phyloP scores from a whole-genome alignment of 2,113 vertebrate species.

The Sclerurus mexicanus region DNA sequence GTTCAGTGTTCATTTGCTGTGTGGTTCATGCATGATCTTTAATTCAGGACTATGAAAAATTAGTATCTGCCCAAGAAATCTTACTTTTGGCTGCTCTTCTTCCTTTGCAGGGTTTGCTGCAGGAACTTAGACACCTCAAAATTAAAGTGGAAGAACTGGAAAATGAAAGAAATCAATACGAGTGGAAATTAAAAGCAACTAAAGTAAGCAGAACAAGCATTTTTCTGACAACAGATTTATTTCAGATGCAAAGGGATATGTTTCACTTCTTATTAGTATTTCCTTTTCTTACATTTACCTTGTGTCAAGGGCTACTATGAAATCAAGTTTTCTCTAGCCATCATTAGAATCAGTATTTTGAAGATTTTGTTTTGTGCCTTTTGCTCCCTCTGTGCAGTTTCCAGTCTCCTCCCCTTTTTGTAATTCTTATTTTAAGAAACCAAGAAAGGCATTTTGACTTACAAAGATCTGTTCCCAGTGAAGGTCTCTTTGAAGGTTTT shows the following conservation, averaged over 20 bases:
- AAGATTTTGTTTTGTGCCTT: background rate
- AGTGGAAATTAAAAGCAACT: slow-evolving; percentile 90
- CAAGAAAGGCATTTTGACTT: background rate
- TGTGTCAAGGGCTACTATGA: background rate
- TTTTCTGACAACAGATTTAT: background rate
- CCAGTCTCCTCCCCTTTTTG: background rate
- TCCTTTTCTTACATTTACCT: background rate
- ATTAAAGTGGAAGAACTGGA: slow-evolving; percentile 92
- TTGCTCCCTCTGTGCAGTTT: background rate
- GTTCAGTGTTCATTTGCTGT: background rate
- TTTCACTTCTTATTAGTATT: background rate
- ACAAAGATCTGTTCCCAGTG: background rate
- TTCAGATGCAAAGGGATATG: background rate
- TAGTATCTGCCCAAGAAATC: background rate
- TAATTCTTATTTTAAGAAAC: background rate
- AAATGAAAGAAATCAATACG: slow-evolving; percentile 91
- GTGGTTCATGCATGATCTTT: background rate
- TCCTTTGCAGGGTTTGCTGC: slow-evolving; percentile 80
- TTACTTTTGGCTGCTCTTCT: background rate
- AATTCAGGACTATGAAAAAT: background rate
- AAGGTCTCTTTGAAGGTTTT: slow-evolving; percentile 54
- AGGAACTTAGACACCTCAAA: slow-evolving; percentile 88
- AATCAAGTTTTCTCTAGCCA: background rate
- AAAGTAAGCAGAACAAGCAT: slow-evolving; percentile 79
- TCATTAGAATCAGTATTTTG: background rate